Conservation (phyloP, 2,797 vertebrate genomes). For the Pelochelys cantorii region DNA sequence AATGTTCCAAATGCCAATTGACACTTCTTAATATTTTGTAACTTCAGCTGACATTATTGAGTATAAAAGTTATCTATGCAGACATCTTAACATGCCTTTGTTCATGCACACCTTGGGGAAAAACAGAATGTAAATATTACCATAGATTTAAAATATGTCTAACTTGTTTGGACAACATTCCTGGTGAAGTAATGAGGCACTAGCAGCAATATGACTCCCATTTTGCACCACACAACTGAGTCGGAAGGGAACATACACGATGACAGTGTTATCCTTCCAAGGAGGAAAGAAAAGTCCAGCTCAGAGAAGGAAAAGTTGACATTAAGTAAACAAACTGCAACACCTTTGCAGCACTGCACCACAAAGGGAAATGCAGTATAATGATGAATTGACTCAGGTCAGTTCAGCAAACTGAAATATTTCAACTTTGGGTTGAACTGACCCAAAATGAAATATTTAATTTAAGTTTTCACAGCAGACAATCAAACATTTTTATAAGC, state of each 20-base stretch:
- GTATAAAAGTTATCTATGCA: not conserved
- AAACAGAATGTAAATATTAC: not conserved
- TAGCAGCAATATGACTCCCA: not conserved
- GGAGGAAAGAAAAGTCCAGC: not conserved
- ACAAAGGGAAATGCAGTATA: not conserved
- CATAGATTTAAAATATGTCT: not conserved
- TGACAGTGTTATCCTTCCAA: not conserved
- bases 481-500: not conserved
- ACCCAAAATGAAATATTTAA: not conserved
- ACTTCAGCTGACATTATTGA: slow-evolving; percentile 15
- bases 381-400: not conserved
- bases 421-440: not conserved
- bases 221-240: not conserved
- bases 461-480: not conserved
- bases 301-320: not conserved
- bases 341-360: not conserved
- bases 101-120: not conserved
- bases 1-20: not conserved
- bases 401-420: not conserved
- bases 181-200: not conserved
- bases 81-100: slow-evolving; percentile 23
- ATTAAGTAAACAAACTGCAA: not conserved
- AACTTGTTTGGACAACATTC: not conserved
- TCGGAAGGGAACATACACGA: not conserved
- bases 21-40: slow-evolving; percentile 12